Evolutionary conservation across 2,113 vertebrate species (phyloP), one percentile per base, ranked within the genome.

Genomic region (Nicator chloris): DNA sequence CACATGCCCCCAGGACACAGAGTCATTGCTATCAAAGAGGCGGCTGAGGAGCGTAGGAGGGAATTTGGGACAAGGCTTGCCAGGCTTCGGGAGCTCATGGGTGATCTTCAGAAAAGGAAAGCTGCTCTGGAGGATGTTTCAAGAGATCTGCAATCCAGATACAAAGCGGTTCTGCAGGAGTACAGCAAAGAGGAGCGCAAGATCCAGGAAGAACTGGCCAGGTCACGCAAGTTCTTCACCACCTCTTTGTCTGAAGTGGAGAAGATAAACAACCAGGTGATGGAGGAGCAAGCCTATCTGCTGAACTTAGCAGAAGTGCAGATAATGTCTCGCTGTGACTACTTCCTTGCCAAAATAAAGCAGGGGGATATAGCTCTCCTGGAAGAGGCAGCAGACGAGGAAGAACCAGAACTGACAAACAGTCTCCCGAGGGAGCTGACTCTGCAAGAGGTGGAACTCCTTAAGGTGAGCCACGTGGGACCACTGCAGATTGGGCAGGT

Each of bases 241-340:
- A 95, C 98, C 28, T 98, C 99, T 30, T 87, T 99, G 97, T 97
- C 98, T 2, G 99, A 99, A 90, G 98, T 99, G 12, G 99, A 99
- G 90, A 99, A 99, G 88, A 95, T 98, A 39, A 99, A 99, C 54
- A 98, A 97, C 11, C 99, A 99, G 51, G 97, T 98, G 47, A 97
- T 99, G 70, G 99, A 99, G 92, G 99, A 99, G 72, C 99, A 99
- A 92, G 98, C 98, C 3, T 99, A 99, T 88, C 98, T 99, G 54
- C 98, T 99, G 18, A 99, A 99, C 97, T 98, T 99, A 10, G 98
- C 99, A 2, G 99, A 99, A 95, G 99, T 99, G 70, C 99, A 99
- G 97, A 98, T 99, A 5, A 97, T 99, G 90, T 99, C 99, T 26
- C 98, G 99, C 87, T 99, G 99, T 37, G 99, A 99, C 96, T 99